Percentiles rank a stretch among this genome's conserved stretches.
Conservation (phyloP, 2,797 vertebrate genomes). For the Scolopax bukidnonensis region DNA sequence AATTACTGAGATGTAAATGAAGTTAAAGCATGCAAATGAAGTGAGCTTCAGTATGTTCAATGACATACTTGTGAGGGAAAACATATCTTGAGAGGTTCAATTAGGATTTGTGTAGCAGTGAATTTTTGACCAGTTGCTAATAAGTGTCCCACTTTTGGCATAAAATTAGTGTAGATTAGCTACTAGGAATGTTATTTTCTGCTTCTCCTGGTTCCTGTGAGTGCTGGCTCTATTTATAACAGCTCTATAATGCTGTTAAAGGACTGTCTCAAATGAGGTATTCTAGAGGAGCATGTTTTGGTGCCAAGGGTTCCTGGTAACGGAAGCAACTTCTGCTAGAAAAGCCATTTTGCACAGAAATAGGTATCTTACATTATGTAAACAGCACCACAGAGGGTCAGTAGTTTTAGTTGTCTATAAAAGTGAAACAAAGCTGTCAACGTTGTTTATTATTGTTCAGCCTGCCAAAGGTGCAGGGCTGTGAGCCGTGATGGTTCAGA, state of each 20-base stretch:
- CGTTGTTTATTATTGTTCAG: background rate
- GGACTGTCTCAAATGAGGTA: background rate
- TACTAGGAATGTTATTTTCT: background rate
- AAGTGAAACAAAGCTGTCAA: background rate
- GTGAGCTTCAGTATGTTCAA: background rate
- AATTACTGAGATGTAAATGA: background rate
- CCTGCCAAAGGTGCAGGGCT: background rate
- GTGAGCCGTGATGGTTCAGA: background rate
- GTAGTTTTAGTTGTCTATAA: background rate
- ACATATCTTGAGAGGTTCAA: background rate
- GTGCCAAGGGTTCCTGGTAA: background rate
- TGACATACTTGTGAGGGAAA: background rate
- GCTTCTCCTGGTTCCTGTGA: background rate
- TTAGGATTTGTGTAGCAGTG: background rate
- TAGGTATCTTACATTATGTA: background rate
- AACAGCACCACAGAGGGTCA: background rate
- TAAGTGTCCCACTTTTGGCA: background rate
- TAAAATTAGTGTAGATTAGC: background rate
- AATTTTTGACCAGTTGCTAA: background rate
- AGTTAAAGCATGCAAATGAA: background rate
- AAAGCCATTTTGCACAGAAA: background rate
- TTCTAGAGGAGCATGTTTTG: background rate
- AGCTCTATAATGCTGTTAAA: background rate
- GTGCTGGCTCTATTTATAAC: background rate
- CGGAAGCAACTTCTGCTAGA: background rate